Evolutionary conservation across 1,140 invertebrate species (phyloP).

Genomic region (Drosophila azteca): DNA sequence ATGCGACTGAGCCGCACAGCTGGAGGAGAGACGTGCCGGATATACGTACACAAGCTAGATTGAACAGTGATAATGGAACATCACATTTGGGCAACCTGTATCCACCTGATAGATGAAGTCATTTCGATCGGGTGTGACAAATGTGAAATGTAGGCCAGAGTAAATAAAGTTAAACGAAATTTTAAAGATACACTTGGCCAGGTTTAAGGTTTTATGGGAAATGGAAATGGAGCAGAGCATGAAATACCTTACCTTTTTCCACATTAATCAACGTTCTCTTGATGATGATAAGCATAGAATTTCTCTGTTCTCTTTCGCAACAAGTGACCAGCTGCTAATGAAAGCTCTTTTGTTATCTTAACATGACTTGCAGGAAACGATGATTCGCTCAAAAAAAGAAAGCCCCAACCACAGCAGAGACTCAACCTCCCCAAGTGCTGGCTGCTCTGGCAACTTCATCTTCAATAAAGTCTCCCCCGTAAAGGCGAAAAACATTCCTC

Average conservation of each 20-base stretch:
- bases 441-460: constrained; percentile 49
- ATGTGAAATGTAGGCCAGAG: background rate
- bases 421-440: constrained; percentile 44
- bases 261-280: no score
- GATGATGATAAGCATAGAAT: background rate
- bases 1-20: constrained; percentile 9
- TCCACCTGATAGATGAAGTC: constrained; percentile 34
- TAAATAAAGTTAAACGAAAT: constrained; percentile 8
- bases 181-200: background rate
- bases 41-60: constrained; percentile 35
- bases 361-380: constrained; percentile 32
- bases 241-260: no score
- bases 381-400: constrained; percentile 4
- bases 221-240: no score
- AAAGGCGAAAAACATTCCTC: constrained; percentile 21
- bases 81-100: constrained; percentile 18
- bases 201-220: no score
- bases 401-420: constrained; percentile 15
- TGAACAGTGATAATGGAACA: constrained; percentile 38
- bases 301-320: constrained; percentile 8
- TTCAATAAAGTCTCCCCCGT: constrained; percentile 41
- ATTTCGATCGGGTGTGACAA: constrained; percentile 21
- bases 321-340: constrained; percentile 33
- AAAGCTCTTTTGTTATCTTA: constrained; percentile 38
- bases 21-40: constrained; percentile 36